Conservation (phyloP, 2,888 invertebrate genomes). For the Nemotelus pantherinus region DNA sequence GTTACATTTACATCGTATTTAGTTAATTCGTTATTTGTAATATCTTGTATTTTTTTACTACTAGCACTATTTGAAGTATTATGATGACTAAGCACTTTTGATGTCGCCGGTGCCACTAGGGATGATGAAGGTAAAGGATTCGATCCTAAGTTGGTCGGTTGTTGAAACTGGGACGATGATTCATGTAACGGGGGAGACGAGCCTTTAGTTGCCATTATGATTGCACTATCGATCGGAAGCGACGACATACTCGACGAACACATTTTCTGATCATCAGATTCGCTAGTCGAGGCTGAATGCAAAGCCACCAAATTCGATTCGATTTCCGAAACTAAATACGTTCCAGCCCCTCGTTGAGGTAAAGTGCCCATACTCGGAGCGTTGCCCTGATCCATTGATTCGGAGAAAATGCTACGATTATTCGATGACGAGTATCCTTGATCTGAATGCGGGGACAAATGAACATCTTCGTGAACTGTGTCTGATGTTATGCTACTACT, state of each 20-base stretch:
- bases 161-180: constrained; percentile 51
- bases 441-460: constrained; percentile 50
- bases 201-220: constrained; percentile 46
- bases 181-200: constrained; percentile 50
- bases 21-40: constrained; percentile 17
- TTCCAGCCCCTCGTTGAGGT: constrained; percentile 42
- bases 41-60: constrained; percentile 28
- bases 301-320: background rate
- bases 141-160: constrained; percentile 47
- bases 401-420: constrained; percentile 49
- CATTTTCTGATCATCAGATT: background rate
- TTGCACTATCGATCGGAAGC: constrained; percentile 30
- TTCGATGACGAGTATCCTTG: constrained; percentile 50
- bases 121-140: constrained; percentile 53
- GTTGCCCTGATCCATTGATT: constrained; percentile 56
- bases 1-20: constrained; percentile 29
- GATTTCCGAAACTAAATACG: background rate
- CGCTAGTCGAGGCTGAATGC: constrained; percentile 28
- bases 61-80: constrained; percentile 32
- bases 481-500: constrained; percentile 17
- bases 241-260: background rate
- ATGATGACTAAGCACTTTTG: constrained; percentile 42
- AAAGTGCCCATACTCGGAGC: constrained; percentile 15
- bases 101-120: constrained; percentile 49
- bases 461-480: constrained; percentile 33